Evolutionary conservation across 2,888 invertebrate genomes (phyloP), one percentile per base, ranked within the genome.

Genomic region (Oeneis ivallda): DNA sequence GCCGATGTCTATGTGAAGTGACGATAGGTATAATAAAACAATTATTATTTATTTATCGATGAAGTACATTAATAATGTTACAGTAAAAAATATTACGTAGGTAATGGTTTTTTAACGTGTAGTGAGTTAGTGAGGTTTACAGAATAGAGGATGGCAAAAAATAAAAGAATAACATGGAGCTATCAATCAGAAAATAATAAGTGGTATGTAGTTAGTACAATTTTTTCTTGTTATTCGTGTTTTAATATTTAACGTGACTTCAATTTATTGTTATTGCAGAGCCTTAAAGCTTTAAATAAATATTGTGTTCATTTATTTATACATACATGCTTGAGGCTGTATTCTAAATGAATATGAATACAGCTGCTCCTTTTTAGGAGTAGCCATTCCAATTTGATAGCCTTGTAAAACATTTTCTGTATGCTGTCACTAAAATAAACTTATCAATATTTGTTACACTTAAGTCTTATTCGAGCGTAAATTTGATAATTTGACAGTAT

Each of bases 281-380:
- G 49, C 43, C 63, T 65, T 56, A 60, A 57, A 61, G 57, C 57
- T 63, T 65, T 68, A 57, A 56, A 64, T 68, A 57, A 56, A 64
- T 64, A 65, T 67, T 65, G 37, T 61, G 15, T 63, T 53, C 57
- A 43, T 32, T 67, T 61, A 67, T 62, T 62, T 63, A 53, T 50
- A 19, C 62, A 45, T 54, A 41, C 62, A 17, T 8, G 53, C 53
- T 58, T 58, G 19, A 50, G 58, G 58, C 67, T 52, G 60, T 68
- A 62, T 69, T 49, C 43, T 53, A 60, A 62, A 65, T 56, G 57
- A 64, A 57, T 34, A 65, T 56, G 57, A 64, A 57, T 34, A 58
- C 70, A 70, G 63, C 61, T 70, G 70, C 58, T 63, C 8, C 61
- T 49, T 57, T 57, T 65, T 63, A 41, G 45, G 34, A 45, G 60